These are phyloP conservation scores for Diadophis punctatus DNA, from an alignment of 2,113 vertebrate species.

Conservation along the genomic window DNA sequence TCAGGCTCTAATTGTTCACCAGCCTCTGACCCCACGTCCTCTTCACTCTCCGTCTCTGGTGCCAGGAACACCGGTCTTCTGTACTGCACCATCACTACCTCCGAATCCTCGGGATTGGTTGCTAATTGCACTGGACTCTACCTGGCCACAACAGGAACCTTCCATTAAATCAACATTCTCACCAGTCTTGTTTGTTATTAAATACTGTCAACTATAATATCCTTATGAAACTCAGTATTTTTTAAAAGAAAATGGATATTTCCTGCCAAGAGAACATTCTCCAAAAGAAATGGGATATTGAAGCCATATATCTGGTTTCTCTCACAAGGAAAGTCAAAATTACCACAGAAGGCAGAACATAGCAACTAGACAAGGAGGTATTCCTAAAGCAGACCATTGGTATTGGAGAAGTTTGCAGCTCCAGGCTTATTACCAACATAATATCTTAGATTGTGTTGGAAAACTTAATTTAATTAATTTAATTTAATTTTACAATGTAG, in stretches of 20 bases:
- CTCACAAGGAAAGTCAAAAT: not conserved
- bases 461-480: not conserved
- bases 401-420: not conserved
- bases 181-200: not conserved
- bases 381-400: not conserved
- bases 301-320: not conserved
- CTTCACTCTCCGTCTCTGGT: too few relatives aligned
- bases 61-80: too few relatives aligned
- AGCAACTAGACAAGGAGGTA: not conserved
- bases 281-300: not conserved
- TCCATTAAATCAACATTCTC: not conserved
- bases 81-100: too few relatives aligned
- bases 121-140: too few relatives aligned
- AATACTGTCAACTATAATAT: not conserved
- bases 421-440: not conserved
- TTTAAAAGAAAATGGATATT: not conserved
- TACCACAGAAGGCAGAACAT: not conserved
- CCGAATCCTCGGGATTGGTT: too few relatives aligned
- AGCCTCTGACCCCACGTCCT: too few relatives aligned
- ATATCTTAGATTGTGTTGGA: not conserved
- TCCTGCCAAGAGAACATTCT: not conserved
- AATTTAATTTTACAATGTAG: not conserved
- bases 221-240: not conserved
- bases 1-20: too few relatives aligned
- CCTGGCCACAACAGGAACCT: not conserved